A percentile compares a stretch with the other conserved stretches of the same genome.
phyloP scores from a whole-genome alignment of 2,797 vertebrate species.

The Sciurus carolinensis region DNA sequence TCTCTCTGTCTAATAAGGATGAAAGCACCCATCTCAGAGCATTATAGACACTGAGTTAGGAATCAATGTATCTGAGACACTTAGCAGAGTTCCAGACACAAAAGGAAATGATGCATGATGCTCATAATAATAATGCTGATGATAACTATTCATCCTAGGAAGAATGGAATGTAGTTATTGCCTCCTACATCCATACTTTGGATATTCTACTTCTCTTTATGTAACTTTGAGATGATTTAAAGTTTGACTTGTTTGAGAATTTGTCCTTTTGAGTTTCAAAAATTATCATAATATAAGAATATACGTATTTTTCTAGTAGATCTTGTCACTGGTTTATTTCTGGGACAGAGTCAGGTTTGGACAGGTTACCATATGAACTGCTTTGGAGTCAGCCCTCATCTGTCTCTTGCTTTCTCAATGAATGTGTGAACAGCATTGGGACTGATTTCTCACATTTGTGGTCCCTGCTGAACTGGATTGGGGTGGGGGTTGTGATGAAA shows the following conservation, averaged over 20 bases:
- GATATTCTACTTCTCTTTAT: background rate
- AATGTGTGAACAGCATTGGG: background rate
- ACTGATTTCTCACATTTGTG: rapidly evolving
- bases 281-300: background rate
- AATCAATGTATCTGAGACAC: background rate
- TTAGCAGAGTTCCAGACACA: background rate
- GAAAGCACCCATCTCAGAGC: background rate
- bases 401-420: background rate
- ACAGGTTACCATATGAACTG: background rate
- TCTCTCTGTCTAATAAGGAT: background rate
- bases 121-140: background rate
- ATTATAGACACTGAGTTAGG: background rate
- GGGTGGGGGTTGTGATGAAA: background rate
- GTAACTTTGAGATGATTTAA: background rate
- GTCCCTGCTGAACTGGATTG: background rate
- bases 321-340: background rate
- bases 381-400: background rate
- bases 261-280: background rate
- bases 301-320: background rate
- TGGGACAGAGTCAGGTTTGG: background rate
- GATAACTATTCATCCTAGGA: background rate
- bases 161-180: background rate
- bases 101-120: background rate
- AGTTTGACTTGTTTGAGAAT: background rate
- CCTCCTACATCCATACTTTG: no score